These are phyloP conservation scores for Aleadryas rufinucha DNA, from an alignment of 2,113 vertebrate species.

Conservation along the genomic window DNA sequence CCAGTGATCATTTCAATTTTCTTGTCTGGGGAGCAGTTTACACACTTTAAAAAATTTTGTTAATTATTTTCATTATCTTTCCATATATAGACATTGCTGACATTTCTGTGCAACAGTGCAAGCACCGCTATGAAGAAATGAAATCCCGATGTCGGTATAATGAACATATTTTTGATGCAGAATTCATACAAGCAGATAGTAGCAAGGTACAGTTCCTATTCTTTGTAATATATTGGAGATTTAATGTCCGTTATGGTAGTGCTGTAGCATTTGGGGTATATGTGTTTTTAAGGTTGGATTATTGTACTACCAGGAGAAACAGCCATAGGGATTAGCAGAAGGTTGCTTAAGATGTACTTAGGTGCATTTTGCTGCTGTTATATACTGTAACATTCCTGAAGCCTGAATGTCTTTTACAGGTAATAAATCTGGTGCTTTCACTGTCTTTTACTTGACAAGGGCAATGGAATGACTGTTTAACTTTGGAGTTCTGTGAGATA, in stretches of 20 bases:
- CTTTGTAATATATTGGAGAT: background rate
- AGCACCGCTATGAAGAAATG: constrained; percentile 89
- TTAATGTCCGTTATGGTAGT: background rate
- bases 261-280: background rate
- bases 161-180: constrained; percentile 83
- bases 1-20: background rate
- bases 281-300: background rate
- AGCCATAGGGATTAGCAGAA: background rate
- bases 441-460: background rate
- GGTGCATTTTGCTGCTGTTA: background rate
- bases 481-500: background rate
- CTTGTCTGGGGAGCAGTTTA: background rate
- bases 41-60: background rate
- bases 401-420: background rate
- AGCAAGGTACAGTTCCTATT: constrained; percentile 78
- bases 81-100: constrained; percentile 83
- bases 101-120: constrained; percentile 93
- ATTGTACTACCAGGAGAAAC: background rate
- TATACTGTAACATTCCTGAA: background rate
- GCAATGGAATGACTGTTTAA: background rate
- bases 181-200: constrained; percentile 93
- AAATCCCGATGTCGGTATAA: constrained; percentile 76
- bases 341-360: background rate
- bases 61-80: background rate
- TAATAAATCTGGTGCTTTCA: background rate